phyloP scores from a whole-genome alignment of 1,140 invertebrate genomes.

The Chrysopa pallens region DNA sequence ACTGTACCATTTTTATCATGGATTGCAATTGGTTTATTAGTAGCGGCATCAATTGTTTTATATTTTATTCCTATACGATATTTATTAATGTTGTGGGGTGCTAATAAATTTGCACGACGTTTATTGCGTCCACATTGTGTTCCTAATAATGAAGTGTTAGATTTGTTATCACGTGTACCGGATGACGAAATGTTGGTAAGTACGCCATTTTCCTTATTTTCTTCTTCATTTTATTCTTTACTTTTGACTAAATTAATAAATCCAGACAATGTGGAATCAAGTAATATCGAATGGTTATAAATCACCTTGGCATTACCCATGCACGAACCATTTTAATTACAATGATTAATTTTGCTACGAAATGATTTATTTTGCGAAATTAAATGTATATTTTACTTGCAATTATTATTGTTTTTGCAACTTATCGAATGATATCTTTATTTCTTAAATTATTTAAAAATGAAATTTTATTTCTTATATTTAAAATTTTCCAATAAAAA shows the following conservation, averaged over 20 bases:
- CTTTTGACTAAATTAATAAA: neutral
- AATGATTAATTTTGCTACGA: too few relatives aligned
- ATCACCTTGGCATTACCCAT: too few relatives aligned
- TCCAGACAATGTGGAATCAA: too few relatives aligned
- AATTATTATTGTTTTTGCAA: too few relatives aligned
- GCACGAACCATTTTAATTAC: too few relatives aligned
- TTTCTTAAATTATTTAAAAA: too few relatives aligned
- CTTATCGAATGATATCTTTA: too few relatives aligned
- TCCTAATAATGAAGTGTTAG: slow-evolving; percentile 93
- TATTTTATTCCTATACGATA: slow-evolving; percentile 84
- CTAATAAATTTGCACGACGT: slow-evolving; percentile 81
- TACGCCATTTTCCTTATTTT: slow-evolving; percentile 8
- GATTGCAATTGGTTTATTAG: slow-evolving; percentile 64
- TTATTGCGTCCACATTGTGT: slow-evolving; percentile 83
- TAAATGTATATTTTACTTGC: too few relatives aligned
- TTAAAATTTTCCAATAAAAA: too few relatives aligned
- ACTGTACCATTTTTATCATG: slow-evolving; percentile 92
- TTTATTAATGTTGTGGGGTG: slow-evolving; percentile 87
- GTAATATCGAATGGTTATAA: too few relatives aligned
- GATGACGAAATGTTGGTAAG: slow-evolving; percentile 83
- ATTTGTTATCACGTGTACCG: slow-evolving; percentile 88
- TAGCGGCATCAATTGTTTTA: slow-evolving; percentile 54
- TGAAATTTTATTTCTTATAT: too few relatives aligned
- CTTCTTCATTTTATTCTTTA: neutral
- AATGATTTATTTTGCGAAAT: too few relatives aligned